Evolutionary conservation across 1,140 invertebrate genomes (phyloP), one percentile per base, ranked within the genome.

Genomic region (Drosophila baimaii): DNA sequence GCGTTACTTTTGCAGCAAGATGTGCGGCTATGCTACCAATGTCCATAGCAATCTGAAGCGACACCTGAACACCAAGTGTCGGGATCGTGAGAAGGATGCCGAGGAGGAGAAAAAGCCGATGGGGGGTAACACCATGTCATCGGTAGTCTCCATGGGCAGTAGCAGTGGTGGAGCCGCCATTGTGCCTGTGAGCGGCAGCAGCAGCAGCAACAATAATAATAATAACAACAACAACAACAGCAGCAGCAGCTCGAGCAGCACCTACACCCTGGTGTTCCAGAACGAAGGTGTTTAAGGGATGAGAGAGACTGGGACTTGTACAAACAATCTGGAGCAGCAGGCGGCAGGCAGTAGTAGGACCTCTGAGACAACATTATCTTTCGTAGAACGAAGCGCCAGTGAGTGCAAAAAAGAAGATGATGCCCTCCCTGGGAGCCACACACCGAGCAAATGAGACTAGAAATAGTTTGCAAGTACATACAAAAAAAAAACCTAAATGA

Each of bases 41-140:
- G 94, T 94, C 66, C 93, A 93, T 46, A 93, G 93, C 58, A 93
- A 94, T 77, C 54, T 93, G 54, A 94, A 94, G 85, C 91, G 93
- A 37, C 93, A 94, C 64, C 77, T 93, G 58, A 92, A 92, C 41
- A 92, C 91, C 37, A 92, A 92, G 70, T 92, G 91, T 54, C 74
- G 89, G 6, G 86, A 91, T 63, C 90, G 90, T 35, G 81, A 85
- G 66, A 90, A 91, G 61, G 90, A 91, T 47, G 90, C 90, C 31
- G 85, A 82, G 23, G 84, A 90, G 43, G 79, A 83, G 55, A 81
- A 88, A 19, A 82, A 82, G 21, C 33, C 25, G 1, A 23, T 29
- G 33, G 33, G 23, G 15, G 59, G 33, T 5, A 63, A 17, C 1
- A 17, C 19, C 8, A 17, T 44, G 17, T n/a, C n/a, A n/a, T 57